Percentiles rank a stretch among this genome's conserved stretches.
Conservation (phyloP, 2,113 vertebrate genomes). For the Istiophorus platypterus region DNA sequence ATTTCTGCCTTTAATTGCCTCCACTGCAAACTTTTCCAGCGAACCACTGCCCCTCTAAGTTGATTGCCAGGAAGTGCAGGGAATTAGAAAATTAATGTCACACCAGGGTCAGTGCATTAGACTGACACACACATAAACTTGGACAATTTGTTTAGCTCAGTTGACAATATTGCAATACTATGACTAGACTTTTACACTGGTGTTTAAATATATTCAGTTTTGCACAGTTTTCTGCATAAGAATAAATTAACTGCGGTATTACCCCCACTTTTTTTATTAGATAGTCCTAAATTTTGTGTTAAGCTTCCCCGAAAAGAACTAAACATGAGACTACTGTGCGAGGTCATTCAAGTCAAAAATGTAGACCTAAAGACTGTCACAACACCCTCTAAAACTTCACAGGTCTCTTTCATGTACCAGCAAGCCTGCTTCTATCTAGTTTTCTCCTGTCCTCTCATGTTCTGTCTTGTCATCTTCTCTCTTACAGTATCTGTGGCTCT, state of each 20-base stretch:
- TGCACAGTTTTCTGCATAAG: not conserved
- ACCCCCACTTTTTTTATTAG: not conserved
- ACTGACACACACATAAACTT: constrained; percentile 48
- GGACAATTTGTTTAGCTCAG: constrained; percentile 19
- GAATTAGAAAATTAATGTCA: constrained; percentile 83
- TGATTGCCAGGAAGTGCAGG: constrained; percentile 83
- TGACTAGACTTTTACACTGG: constrained; percentile 6
- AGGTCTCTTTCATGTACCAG: constrained; percentile 16
- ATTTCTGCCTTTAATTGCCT: constrained; percentile 78
- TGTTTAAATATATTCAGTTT: constrained; percentile 17
- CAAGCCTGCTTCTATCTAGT: constrained; percentile 15
- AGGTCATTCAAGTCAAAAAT: constrained; percentile 23
- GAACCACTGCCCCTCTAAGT: constrained; percentile 83
- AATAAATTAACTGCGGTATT: not conserved
- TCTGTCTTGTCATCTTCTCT: constrained; percentile 24
- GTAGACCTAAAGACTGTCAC: not conserved
- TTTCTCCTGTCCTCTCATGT: constrained; percentile 33
- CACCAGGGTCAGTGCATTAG: constrained; percentile 72
- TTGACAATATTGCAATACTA: constrained; percentile 18
- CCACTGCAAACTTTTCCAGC: constrained; percentile 72
- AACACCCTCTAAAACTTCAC: constrained; percentile 11
- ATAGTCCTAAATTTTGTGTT: not conserved
- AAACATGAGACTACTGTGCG: not conserved
- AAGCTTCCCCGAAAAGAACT: not conserved
- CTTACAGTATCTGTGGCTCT: constrained; percentile 1